A percentile compares a stretch with the other conserved stretches of the same genome.
Conservation (phyloP, 2,797 vertebrate genomes). For the Rhabdomys pumilio region DNA sequence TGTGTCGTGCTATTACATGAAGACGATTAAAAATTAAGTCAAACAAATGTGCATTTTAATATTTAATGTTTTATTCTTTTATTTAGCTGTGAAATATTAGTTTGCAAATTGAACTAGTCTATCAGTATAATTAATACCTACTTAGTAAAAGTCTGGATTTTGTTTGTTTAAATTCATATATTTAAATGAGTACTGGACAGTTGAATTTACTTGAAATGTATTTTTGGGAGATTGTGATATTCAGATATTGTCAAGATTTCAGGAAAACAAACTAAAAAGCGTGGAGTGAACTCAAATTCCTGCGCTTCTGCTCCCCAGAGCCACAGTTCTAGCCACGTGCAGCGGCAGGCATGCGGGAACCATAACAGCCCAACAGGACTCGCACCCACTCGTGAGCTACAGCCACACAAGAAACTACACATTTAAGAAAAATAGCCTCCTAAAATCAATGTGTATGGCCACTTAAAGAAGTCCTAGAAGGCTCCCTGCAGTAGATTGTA, state of each 20-base stretch:
- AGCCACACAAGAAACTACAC: background rate
- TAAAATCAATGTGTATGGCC: background rate
- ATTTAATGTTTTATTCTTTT: constrained; percentile 39
- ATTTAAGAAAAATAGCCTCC: background rate
- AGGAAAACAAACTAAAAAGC: constrained; percentile 30
- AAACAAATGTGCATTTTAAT: background rate
- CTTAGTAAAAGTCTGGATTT: constrained; percentile 36
- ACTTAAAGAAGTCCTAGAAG: constrained; percentile 22
- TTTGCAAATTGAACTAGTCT: constrained; percentile 44
- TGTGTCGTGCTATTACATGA: background rate
- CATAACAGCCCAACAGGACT: too few species aligned
- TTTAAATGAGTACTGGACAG: constrained; percentile 1
- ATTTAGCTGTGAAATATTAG: background rate
- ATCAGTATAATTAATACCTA: constrained; percentile 6
- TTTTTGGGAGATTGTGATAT: constrained; percentile 47
- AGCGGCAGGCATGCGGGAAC: too few species aligned
- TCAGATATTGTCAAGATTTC: constrained; percentile 46
- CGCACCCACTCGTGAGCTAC: too few species aligned
- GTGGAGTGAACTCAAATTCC: too few species aligned
- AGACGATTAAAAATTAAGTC: constrained; percentile 3
- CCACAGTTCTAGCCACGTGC: too few species aligned
- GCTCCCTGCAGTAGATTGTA: background rate
- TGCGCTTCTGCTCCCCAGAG: too few species aligned
- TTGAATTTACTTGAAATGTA: constrained; percentile 16
- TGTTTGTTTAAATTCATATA: background rate